Base-by-base conservation (phyloP, 1,140 invertebrate genomes). In the Metopolophium dirhodum region DNA sequence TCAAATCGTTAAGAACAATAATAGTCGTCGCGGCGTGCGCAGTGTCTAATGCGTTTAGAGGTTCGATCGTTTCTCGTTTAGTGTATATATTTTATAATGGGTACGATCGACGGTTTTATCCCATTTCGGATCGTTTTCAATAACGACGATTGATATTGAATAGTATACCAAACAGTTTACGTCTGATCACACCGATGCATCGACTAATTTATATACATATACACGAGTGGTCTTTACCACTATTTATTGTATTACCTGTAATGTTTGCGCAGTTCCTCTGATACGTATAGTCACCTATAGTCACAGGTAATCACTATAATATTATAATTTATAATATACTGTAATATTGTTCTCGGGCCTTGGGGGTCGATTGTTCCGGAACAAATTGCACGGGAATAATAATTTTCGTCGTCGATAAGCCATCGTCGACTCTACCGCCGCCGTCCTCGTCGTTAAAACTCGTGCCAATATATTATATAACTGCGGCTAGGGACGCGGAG, bases 381-480 rank as follows among this genome's bases (percentile, higher is more conserved):
- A 87, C 85, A 47, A 87, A 47, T 87, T 47, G 85, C 45, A 26
- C 30, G 85, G 26, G 85, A 87, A 87, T 49, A 87, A 87, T 47
- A 87, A 87, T 87, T 87, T 87, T 47, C 41, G 85, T 47, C 26
- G 85, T n/a, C 85, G 85, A 87, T 47, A 47, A 83, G 37, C n/a
- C 82, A 41, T 83, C 82, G 82, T 4, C 41, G 41, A 41, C 82
- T 68, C 26, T 37, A 37, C 11, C 18, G 22, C 82, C 18, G 82
- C 8, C 35, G 35, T 83, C 35, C 45, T 1, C 26, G 85, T 47
- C 45, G 45, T 87, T 87, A 87, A 49, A 47, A 47, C 45, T 7
- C 41, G 85, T 45, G 83, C 37, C 85, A 41, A 37, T 37, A 30
- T 61, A 14, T 41, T 41, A n/a, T 11, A 68, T n/a, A 68, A 68